These are phyloP conservation scores for Emys orbicularis DNA, from an alignment of 2,797 vertebrate species.

Conservation along the genomic window DNA sequence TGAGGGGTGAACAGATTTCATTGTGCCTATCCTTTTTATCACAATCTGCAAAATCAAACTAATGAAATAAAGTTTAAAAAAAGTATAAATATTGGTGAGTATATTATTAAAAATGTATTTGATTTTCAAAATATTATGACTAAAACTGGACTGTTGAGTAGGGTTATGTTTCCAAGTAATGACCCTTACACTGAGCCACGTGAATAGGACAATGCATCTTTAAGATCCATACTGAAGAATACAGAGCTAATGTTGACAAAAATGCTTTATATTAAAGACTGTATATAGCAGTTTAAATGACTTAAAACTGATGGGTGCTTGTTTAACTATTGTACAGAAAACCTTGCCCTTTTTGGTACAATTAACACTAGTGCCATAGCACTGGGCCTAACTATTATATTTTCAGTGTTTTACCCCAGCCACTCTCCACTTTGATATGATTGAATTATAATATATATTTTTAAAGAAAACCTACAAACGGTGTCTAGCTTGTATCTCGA, in stretches of 20 bases:
- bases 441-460: constrained; percentile 66
- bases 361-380: constrained; percentile 17
- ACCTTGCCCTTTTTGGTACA: not conserved
- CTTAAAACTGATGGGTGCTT: constrained; percentile 44
- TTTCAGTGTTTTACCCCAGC: constrained; percentile 31
- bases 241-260: constrained; percentile 47
- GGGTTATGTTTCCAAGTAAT: not conserved
- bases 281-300: constrained; percentile 65
- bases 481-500: constrained; percentile 29
- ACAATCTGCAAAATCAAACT: constrained; percentile 32
- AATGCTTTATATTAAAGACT: constrained; percentile 71
- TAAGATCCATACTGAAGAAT: constrained; percentile 52
- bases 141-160: not conserved
- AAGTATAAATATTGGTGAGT: not conserved
- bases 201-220: not conserved
- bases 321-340: constrained; percentile 28
- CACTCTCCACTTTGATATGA: constrained; percentile 63
- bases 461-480: constrained; percentile 60
- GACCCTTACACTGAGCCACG: not conserved
- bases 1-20: not conserved
- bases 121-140: not conserved
- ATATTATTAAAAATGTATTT: not conserved
- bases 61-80: not conserved
- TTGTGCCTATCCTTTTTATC: not conserved
- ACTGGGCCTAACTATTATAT: constrained; percentile 1